phyloP scores from a whole-genome alignment of 2,888 invertebrate species.

The Agrochola macilenta region DNA sequence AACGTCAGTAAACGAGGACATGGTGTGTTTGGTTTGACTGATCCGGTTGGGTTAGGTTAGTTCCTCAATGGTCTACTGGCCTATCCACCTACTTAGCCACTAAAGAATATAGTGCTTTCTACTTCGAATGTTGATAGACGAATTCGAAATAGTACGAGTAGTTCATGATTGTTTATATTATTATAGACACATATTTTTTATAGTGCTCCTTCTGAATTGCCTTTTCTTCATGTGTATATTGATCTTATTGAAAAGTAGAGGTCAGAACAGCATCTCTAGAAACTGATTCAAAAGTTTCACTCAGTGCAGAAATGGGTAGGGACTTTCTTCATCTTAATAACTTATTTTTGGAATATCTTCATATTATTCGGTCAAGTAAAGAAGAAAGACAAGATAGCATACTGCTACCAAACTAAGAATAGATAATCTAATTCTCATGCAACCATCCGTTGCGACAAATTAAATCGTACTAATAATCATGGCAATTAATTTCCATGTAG shows the following conservation, averaged over 20 bases:
- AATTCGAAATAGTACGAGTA: background rate
- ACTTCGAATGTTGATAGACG: background rate
- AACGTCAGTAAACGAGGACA: slow-evolving; percentile 26
- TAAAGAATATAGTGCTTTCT: background rate
- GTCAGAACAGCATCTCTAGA: background rate
- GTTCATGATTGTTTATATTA: background rate
- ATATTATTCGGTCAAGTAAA: background rate
- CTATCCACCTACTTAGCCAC: background rate
- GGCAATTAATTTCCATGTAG: slow-evolving; percentile 20
- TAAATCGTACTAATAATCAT: background rate
- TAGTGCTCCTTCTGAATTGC: too few species aligned
- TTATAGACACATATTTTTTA: too few species aligned
- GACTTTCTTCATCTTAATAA: background rate
- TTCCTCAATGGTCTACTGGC: background rate
- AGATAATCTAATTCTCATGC: background rate
- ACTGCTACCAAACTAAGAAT: background rate
- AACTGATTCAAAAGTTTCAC: background rate
- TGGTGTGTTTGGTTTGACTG: slow-evolving; percentile 14
- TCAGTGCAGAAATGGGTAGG: background rate
- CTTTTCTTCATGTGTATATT: background rate
- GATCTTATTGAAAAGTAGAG: background rate
- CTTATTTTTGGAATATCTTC: too few species aligned
- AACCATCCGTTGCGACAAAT: background rate
- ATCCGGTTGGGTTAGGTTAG: slow-evolving; percentile 34
- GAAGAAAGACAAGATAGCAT: too few species aligned